Evolutionary conservation across 2,888 invertebrate species (phyloP).

Genomic region (Omphaloscelis lunosa): DNA sequence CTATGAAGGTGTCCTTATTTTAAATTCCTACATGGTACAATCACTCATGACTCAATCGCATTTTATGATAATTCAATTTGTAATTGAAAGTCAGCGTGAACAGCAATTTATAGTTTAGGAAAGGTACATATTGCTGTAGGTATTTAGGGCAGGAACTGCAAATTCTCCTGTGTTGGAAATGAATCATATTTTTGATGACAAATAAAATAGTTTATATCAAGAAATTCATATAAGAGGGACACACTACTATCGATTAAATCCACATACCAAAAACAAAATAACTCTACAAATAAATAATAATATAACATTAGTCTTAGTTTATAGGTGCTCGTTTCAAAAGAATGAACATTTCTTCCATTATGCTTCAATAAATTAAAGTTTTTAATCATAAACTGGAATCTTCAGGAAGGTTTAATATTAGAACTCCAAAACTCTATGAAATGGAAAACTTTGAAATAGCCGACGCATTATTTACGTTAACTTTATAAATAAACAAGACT

Average conservation of each 20-base stretch:
- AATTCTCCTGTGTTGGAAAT: background rate
- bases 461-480: slow-evolving; percentile 23
- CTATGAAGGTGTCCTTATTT: background rate
- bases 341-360: no score
- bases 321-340: background rate
- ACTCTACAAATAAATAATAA: background rate
- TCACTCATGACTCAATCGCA: slow-evolving; percentile 3
- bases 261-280: background rate
- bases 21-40: slow-evolving; percentile 1
- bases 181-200: background rate
- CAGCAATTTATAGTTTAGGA: background rate
- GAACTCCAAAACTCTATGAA: slow-evolving; percentile 31
- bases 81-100: slow-evolving; percentile 10
- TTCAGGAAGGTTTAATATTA: slow-evolving; percentile 30
- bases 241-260: background rate
- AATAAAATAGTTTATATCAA: background rate
- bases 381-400: background rate
- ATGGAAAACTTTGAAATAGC: slow-evolving; percentile 43
- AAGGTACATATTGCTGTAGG: background rate
- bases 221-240: background rate
- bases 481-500: slow-evolving; percentile 36
- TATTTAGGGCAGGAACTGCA: background rate
- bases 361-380: background rate
- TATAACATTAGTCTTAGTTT: background rate
- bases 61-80: slow-evolving; percentile 13